A percentile compares a stretch with the other conserved stretches of the same genome.
These are phyloP conservation scores for Mormyrus lacerda DNA, from an alignment of 2,113 vertebrate genomes.

Conservation along the genomic window DNA sequence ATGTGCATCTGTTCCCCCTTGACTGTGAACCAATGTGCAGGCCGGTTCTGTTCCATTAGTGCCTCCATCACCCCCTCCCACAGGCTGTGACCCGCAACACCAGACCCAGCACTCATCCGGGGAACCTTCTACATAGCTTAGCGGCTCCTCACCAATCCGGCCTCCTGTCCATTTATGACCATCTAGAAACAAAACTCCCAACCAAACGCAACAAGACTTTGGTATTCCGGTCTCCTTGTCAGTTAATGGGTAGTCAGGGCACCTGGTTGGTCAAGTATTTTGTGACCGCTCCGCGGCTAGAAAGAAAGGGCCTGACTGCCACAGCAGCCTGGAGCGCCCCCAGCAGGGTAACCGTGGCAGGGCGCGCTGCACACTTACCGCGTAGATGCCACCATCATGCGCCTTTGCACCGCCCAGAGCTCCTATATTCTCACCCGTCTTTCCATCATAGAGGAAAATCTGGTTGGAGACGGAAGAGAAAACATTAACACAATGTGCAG, in stretches of 20 bases:
- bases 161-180: not conserved
- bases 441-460: slow-evolving; percentile 84
- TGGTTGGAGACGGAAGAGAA: slow-evolving; percentile 22
- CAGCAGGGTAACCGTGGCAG: not conserved
- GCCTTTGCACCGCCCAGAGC: slow-evolving; percentile 77
- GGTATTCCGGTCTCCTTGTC: not conserved
- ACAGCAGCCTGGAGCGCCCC: not conserved
- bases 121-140: not conserved
- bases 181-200: not conserved
- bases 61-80: not conserved
- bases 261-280: not conserved
- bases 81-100: not conserved
- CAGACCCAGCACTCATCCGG: not conserved
- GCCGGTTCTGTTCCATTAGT: not conserved
- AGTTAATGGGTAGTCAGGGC: not conserved
- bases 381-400: slow-evolving; percentile 90
- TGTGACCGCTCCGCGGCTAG: not conserved
- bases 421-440: slow-evolving; percentile 65
- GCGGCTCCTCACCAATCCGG: not conserved
- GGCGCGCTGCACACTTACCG: slow-evolving; percentile 65
- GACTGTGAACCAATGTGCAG: not conserved
- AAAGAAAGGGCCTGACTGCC: too few relatives aligned
- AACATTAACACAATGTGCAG: not conserved
- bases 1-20: not conserved
- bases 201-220: not conserved